Conservation (phyloP, 2,888 invertebrate species). For the Tuta absoluta region DNA sequence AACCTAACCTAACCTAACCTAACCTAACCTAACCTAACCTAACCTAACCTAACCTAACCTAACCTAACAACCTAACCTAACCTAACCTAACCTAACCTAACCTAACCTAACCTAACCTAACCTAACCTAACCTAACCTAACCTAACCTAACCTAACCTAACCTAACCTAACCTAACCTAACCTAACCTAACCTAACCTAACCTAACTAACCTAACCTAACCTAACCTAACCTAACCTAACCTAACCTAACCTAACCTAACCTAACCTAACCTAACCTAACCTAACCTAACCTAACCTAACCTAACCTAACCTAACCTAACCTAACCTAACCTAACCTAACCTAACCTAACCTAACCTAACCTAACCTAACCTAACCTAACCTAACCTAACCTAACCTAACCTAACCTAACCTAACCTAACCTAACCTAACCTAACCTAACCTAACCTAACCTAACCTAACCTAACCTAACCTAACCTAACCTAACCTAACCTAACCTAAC, state of each 20-base stretch:
- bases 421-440: conserved; percentile 29
- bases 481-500: conserved; percentile 28
- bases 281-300: conserved; percentile 22
- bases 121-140: conserved; percentile 32
- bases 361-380: conserved; percentile 28
- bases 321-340: conserved; percentile 27
- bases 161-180: conserved; percentile 35
- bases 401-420: conserved; percentile 30
- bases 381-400: conserved; percentile 28
- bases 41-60: conserved; percentile 36
- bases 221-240: conserved; percentile 27
- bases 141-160: conserved; percentile 34
- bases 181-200: conserved; percentile 32
- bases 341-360: conserved; percentile 29
- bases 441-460: conserved; percentile 28
- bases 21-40: conserved; percentile 35
- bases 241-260: conserved; percentile 25
- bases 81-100: conserved; percentile 32
- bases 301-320: conserved; percentile 27
- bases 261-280: conserved; percentile 26
- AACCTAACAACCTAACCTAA: no score
- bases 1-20: conserved; percentile 36
- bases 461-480: conserved; percentile 28
- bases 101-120: conserved; percentile 34
- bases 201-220: conserved; percentile 29